A percentile compares a stretch with the other conserved stretches of the same genome.
phyloP scores from a whole-genome alignment of 2,113 vertebrate genomes.

The Meleagris gallopavo region DNA sequence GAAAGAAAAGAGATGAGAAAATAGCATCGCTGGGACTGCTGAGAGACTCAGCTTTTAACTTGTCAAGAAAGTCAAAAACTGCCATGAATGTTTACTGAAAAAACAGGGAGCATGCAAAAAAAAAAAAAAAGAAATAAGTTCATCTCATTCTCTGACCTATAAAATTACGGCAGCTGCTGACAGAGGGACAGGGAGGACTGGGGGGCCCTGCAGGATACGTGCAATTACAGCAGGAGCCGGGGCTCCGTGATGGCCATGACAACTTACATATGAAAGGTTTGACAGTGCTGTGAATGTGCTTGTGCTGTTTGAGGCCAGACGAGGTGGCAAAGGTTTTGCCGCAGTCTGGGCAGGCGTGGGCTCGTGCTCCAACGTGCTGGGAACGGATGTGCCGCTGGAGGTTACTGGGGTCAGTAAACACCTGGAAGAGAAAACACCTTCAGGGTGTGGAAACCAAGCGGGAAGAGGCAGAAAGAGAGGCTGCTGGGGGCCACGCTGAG shows the following conservation, averaged over 20 bases:
- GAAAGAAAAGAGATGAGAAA: conserved; percentile 26
- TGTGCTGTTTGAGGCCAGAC: conserved; percentile 98
- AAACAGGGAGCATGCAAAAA: background rate
- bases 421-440: conserved; percentile 67
- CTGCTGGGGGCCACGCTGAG: accelerated
- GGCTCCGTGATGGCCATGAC: conserved; percentile 71
- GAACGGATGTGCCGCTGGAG: conserved; percentile 99
- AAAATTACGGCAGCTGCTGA: conserved; percentile 57
- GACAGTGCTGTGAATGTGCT: conserved; percentile 99
- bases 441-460: accelerated
- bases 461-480: accelerated
- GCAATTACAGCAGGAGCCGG: conserved; percentile 62
- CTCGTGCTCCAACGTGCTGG: conserved; percentile 95
- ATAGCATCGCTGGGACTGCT: conserved; percentile 2
- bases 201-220: conserved; percentile 67
- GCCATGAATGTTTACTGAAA: conserved; percentile 27
- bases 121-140: background rate
- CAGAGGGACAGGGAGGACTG: conserved; percentile 33
- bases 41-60: conserved; percentile 54
- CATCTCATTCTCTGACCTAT: conserved; percentile 63
- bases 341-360: conserved; percentile 97
- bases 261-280: conserved; percentile 99
- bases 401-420: conserved; percentile 99
- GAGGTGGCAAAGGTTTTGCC: conserved; percentile 99
- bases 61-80: conserved; percentile 44